Evolutionary conservation across 2,888 invertebrate species (phyloP).

Genomic region (Marasmarcha lunaedactyla): DNA sequence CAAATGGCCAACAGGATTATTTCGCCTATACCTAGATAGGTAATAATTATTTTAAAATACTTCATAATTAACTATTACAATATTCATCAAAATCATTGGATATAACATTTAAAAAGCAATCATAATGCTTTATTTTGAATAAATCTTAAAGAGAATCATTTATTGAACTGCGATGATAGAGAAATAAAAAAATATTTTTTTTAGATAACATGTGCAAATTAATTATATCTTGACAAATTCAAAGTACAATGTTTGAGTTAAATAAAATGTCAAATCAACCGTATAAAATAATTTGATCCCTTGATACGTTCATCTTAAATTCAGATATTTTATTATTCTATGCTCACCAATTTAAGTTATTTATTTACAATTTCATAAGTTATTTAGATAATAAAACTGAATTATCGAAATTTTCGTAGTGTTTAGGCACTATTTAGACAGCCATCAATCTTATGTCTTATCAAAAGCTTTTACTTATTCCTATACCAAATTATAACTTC

Average conservation of each 20-base stretch:
- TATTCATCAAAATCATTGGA: too few species aligned
- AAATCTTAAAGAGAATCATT: too few species aligned
- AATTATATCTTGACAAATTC: too few species aligned
- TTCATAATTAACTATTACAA: too few species aligned
- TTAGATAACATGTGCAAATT: too few species aligned
- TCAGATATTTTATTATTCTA: slow-evolving; percentile 40
- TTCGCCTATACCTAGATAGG: slow-evolving; percentile 4
- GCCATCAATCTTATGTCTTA: slow-evolving; percentile 69
- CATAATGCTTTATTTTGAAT: too few species aligned
- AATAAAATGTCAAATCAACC: too few species aligned
- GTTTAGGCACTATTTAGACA: slow-evolving; percentile 71
- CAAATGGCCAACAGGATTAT: slow-evolving; percentile 38
- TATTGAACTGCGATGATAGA: too few species aligned
- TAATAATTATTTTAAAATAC: slow-evolving; percentile 14
- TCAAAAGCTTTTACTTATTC: slow-evolving; percentile 55
- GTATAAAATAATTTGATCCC: slow-evolving; percentile 56
- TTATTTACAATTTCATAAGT: slow-evolving; percentile 55
- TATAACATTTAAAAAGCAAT: too few species aligned
- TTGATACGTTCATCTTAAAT: slow-evolving; percentile 44
- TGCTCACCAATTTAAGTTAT: slow-evolving; percentile 36
- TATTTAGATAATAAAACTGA: slow-evolving; percentile 60
- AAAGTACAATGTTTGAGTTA: too few species aligned
- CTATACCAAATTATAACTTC: slow-evolving; percentile 54
- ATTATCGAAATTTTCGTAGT: slow-evolving; percentile 67
- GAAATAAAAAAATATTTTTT: too few species aligned